Evolutionary conservation across 2,888 invertebrate genomes (phyloP).

Genomic region (Imbricaverruca yamaguchii): DNA sequence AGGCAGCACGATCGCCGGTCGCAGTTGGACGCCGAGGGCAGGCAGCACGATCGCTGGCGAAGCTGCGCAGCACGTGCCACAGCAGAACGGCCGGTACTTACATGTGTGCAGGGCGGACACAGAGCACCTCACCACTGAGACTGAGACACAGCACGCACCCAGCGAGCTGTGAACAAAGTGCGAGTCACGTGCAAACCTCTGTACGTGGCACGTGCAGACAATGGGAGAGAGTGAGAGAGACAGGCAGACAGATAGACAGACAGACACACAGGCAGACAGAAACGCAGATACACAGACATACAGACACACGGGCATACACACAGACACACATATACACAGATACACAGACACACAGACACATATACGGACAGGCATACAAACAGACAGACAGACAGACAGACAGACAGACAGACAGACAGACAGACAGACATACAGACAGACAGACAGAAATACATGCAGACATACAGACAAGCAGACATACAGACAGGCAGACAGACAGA

Average conservation of each 20-base stretch:
- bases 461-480: neutral
- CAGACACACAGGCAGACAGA: constrained; percentile 22
- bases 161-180: too few relatives aligned
- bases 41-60: too few relatives aligned
- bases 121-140: too few relatives aligned
- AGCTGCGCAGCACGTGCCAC: too few relatives aligned
- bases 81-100: too few relatives aligned
- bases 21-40: too few relatives aligned
- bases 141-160: too few relatives aligned
- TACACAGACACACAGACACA: constrained; percentile 21
- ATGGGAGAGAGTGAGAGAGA: constrained; percentile 21
- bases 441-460: neutral
- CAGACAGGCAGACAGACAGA: neutral
- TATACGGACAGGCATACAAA: constrained; percentile 21
- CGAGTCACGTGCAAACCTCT: too few relatives aligned
- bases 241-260: neutral
- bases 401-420: constrained; percentile 16
- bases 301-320: constrained; percentile 18
- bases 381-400: neutral
- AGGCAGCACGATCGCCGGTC: too few relatives aligned
- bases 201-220: neutral
- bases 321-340: constrained; percentile 17
- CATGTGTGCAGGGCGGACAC: too few relatives aligned
- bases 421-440: neutral
- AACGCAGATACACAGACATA: constrained; percentile 23